Evolutionary conservation across 2,888 invertebrate genomes (phyloP).

Genomic region (Acleris sparsana): DNA sequence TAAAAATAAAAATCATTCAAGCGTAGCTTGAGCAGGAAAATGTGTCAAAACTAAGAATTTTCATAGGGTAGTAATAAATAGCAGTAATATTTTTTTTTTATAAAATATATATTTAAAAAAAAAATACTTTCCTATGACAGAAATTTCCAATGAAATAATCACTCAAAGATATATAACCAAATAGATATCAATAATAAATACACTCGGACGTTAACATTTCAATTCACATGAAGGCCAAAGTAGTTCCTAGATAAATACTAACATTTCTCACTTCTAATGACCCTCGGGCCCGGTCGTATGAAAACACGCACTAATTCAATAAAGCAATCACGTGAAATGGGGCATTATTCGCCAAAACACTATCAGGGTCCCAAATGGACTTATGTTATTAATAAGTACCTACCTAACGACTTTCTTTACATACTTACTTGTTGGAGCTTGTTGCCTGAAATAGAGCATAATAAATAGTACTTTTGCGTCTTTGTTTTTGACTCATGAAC

Average conservation of each 20-base stretch:
- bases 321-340: constrained; percentile 18
- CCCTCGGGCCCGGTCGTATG: neutral
- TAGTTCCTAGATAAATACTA: neutral
- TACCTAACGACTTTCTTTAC: constrained; percentile 11
- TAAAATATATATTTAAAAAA: too few species aligned
- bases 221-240: neutral
- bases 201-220: neutral
- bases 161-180: too few species aligned
- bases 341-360: constrained; percentile 15
- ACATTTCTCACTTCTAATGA: neutral
- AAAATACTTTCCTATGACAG: too few species aligned
- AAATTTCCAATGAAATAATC: too few species aligned
- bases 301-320: constrained; percentile 14
- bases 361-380: constrained; percentile 11
- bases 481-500: too few species aligned
- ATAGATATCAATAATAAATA: neutral
- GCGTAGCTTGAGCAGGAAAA: too few species aligned
- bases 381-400: constrained; percentile 22
- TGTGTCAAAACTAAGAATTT: too few species aligned
- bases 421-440: neutral
- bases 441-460: too few species aligned
- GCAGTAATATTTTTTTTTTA: too few species aligned
- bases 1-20: too few species aligned
- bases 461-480: too few species aligned
- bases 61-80: too few species aligned